Base-by-base conservation (phyloP, 92 coral and sea anemone species). In the Epizoanthus rinbou region DNA sequence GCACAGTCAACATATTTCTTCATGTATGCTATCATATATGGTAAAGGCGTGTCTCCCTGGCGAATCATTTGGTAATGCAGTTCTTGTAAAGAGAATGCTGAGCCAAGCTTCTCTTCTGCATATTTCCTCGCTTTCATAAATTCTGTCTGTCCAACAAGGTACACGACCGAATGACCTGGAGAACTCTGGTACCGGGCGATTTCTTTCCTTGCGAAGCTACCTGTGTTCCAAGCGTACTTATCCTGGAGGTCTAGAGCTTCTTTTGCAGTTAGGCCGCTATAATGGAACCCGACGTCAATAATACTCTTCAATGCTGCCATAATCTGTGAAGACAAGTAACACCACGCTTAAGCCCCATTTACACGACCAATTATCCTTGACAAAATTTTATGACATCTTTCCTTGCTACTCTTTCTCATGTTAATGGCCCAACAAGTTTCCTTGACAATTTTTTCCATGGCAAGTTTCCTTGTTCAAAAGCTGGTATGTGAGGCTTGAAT, bases 221-320 rank as follows among this genome's bases (percentile, higher is more conserved):
- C 85, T 3, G 57, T 84, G 58, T 91, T 94, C 99, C 98, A 91
- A 0, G 97, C 97, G 66, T 89, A 85, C 62, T 91, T 64, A 19
- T 85, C 89, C 23, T 80, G 91, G n/a, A 91, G 93, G 17, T 86
- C 52, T 15, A 72, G 63, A 10, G 99, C 99, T 50, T 79, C 88
- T 53, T 68, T 50, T 23, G 91, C 81, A 23, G 81, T 90, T 88
- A 96, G 89, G 19, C 94, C 94, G 59, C 58, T 63, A 58, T 83
- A 94, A 78, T 96, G 94, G 6, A 96, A 80, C 15, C 98, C 97
- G 23, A 92, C 80, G 85, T 96, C 98, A 5, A 96, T 88, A 64
- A 94, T 90, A n/a, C 93, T 85, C 10, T 96, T 90, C 16, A 96
- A 54, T 0, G 98, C 93, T 23, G 92, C 91, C 8, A 96, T 75